Base-by-base conservation (phyloP, 2,888 invertebrate genomes). In the Drosophila maculinotata region DNA sequence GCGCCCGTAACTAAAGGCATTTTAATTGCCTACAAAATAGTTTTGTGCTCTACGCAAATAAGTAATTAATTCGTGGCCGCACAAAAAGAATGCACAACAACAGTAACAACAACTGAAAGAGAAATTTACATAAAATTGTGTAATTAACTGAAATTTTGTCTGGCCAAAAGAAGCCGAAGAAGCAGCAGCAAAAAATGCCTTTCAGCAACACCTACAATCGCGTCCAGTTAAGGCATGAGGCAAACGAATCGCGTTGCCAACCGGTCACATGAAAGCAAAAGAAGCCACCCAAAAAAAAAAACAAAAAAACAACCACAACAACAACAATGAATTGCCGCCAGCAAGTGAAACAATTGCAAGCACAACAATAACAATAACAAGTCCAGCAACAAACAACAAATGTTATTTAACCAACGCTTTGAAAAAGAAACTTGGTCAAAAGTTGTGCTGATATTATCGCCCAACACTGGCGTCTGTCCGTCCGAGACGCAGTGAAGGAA, bases 111-210 rank as follows among this genome's bases (percentile, higher is more conserved):
- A 58, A 51, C 56, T 63, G 63, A 79, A 79, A 82, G 81, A 79
- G 86, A 81, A 81, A 81, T 81, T 81, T 85, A 76, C 83, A 81
- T 81, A 79, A 81, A 81, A 76, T 81, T 85, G 86, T 81, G 83
- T 85, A 81, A 81, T 81, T 81, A 82, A 66, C 74, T 69, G 57
- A 60, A 67, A 54, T 72, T 69, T 41, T 14, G 58, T 51, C 26
- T 69, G 53, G 58, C 57, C 15, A 42, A 66, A 78, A 69, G 59
- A 39, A 62, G 66, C 69, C 78, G 76, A 51, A 35, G 31, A 33
- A 26, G 45, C 42, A 31, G 42, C 28, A 25, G 20, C 45, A 28
- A 39, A 38, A 49, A 45, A 25, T 53, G 64, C 69, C 71, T 68
- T 36, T 59, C 65, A 75, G 69, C 75, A 79, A 72, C 78, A 79